phyloP scores from a whole-genome alignment of 2,888 invertebrate species.

The Sympetrum striolatum region DNA sequence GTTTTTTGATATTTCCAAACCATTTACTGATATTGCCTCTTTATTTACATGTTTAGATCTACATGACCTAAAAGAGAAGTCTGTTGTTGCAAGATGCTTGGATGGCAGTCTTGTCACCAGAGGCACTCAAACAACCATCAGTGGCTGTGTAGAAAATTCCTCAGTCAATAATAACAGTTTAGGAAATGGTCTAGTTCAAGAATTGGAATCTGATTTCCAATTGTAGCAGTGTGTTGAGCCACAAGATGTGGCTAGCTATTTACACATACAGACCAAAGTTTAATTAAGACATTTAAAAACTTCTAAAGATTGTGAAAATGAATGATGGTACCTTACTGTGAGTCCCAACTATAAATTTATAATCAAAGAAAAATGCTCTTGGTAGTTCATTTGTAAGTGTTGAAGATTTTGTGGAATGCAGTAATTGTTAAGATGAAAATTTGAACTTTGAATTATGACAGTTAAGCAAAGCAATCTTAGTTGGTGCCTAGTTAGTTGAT shows the following conservation, averaged over 20 bases:
- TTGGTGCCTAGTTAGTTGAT: background rate
- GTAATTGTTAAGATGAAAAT: background rate
- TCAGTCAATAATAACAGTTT: slow-evolving; percentile 9
- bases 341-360: background rate
- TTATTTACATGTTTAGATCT: background rate
- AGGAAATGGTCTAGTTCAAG: background rate
- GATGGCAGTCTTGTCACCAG: background rate
- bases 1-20: too few species aligned
- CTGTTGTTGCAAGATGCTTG: background rate
- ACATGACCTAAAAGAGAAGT: slow-evolving; percentile 1
- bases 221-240: slow-evolving; percentile 11
- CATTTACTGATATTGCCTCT: background rate
- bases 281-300: background rate
- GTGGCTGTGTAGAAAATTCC: background rate
- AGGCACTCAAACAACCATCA: slow-evolving; percentile 6
- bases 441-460: background rate
- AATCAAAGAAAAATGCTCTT: slow-evolving; percentile 20
- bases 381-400: slow-evolving; percentile 21
- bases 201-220: background rate
- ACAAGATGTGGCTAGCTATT: background rate
- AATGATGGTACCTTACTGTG: background rate
- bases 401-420: background rate
- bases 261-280: background rate
- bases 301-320: too few species aligned
- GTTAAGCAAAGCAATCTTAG: background rate